Evolutionary conservation across 2,113 vertebrate genomes (phyloP).

Genomic region (Crotalus tigris): DNA sequence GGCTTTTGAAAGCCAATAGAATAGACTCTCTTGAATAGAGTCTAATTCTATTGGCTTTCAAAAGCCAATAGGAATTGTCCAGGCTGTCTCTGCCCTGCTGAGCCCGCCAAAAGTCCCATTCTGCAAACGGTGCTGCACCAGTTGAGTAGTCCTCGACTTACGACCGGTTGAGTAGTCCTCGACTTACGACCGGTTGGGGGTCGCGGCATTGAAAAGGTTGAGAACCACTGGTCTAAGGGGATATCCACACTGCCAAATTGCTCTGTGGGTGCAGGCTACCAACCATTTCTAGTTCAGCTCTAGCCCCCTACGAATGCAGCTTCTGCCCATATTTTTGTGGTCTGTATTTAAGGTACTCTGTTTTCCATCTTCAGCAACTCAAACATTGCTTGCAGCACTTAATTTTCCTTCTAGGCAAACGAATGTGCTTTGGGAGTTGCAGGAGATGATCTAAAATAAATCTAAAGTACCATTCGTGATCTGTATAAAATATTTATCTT

Average conservation of each 20-base stretch:
- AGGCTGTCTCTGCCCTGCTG: no score
- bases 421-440: not conserved
- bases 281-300: not conserved
- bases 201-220: no score
- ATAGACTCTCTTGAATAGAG: no score
- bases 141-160: no score
- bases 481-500: constrained; percentile 56
- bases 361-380: not conserved
- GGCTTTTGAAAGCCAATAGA: no score
- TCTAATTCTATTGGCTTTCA: no score
- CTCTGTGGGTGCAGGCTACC: not conserved
- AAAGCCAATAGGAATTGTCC: no score
- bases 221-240: not conserved
- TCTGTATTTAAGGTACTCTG: not conserved
- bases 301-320: not conserved
- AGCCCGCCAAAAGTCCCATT: no score
- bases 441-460: not conserved
- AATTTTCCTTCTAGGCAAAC: not conserved
- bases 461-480: constrained; percentile 34
- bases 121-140: no score
- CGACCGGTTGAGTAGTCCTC: no score
- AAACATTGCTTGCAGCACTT: not conserved
- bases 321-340: not conserved
- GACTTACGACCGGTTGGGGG: no score
- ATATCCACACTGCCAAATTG: not conserved